These are phyloP conservation scores for Synergus gifuensis DNA, from an alignment of 2,888 invertebrate genomes.

Conservation along the genomic window DNA sequence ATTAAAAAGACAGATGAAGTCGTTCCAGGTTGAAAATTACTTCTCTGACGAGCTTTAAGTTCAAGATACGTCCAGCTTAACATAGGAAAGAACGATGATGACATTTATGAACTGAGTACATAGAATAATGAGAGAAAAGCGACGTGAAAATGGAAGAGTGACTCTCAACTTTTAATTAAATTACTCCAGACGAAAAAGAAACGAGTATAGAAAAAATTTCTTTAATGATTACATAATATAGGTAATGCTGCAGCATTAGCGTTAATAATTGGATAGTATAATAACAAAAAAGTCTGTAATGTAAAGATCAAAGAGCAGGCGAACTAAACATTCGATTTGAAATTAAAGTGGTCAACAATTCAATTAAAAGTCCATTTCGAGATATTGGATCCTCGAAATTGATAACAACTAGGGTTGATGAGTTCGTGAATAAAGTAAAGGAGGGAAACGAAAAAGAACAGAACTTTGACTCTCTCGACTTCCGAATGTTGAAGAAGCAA, in stretches of 20 bases:
- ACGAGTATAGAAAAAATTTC: background rate
- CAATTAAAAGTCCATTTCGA: constrained; percentile 17
- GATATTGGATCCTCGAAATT: constrained; percentile 12
- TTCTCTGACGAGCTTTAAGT: background rate
- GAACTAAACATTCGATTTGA: background rate
- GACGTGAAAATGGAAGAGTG: background rate
- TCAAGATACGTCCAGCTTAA: background rate
- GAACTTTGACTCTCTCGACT: background rate
- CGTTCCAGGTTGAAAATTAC: background rate
- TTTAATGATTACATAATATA: background rate
- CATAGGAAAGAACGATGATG: background rate
- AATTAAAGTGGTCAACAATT: constrained; percentile 12
- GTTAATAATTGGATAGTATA: background rate
- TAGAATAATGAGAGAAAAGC: background rate
- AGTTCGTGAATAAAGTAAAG: background rate
- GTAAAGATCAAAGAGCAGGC: background rate
- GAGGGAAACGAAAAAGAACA: background rate
- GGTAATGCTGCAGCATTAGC: background rate
- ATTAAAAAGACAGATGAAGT: background rate
- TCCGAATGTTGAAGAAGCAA: constrained; percentile 3
- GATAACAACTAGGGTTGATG: background rate
- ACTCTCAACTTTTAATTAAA: constrained; percentile 3
- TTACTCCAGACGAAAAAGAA: background rate
- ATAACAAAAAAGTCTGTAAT: background rate
- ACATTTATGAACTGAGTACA: constrained; percentile 7